These are phyloP conservation scores for Oithona nana DNA, from an alignment of 2,888 invertebrate species.

Conservation along the genomic window DNA sequence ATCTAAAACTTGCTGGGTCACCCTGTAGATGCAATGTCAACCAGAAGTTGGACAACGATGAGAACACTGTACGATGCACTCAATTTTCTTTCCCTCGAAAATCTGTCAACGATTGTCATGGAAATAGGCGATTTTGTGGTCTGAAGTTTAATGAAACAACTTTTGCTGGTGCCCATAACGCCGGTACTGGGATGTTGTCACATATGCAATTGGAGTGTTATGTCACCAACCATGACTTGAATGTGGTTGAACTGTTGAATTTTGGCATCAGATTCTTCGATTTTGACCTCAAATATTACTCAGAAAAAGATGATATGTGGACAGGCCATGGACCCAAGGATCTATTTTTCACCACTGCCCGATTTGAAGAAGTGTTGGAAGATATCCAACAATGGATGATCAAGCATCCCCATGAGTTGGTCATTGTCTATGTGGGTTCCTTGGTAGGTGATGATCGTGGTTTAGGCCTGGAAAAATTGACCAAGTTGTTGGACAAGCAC, in stretches of 20 bases:
- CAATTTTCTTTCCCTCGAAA: too few relatives aligned
- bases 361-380: not conserved
- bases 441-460: not conserved
- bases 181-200: conserved; percentile 7
- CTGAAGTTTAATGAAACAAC: not conserved
- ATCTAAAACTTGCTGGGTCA: too few relatives aligned
- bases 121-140: not conserved
- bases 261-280: conserved; percentile 16
- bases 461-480: not conserved
- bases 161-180: conserved; percentile 13
- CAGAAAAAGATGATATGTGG: conserved; percentile 6
- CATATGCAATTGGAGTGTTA: not conserved
- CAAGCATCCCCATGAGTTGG: not conserved
- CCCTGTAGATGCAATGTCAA: too few relatives aligned
- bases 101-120: too few relatives aligned
- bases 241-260: conserved; percentile 3
- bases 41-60: too few relatives aligned
- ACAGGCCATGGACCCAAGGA: conserved; percentile 12
- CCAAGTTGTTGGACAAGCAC: not conserved
- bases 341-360: conserved; percentile 1
- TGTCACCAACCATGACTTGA: conserved; percentile 10
- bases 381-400: not conserved
- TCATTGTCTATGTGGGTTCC: not conserved
- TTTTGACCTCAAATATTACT: conserved; percentile 9
- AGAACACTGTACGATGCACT: too few relatives aligned